Base-by-base conservation (phyloP, 2,888 invertebrate genomes). In the Agriotes lineatus region DNA sequence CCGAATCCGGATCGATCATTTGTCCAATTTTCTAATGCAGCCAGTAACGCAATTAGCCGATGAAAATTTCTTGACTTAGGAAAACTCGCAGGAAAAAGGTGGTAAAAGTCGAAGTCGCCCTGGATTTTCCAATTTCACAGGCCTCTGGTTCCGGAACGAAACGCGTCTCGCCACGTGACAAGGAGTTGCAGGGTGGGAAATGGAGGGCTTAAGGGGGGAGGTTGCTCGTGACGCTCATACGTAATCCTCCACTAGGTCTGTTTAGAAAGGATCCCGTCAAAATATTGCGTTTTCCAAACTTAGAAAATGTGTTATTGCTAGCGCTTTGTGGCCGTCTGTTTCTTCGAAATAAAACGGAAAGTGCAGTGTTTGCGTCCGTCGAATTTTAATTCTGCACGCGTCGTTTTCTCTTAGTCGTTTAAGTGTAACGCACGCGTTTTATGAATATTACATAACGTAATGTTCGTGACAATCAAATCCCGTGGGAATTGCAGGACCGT, bases 81-180 rank as follows among this genome's bases (percentile, higher is more conserved):
- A 60, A 57, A 61, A 58, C 14, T 44, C 45, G 18, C 57, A 61
- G 35, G 42, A 64, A 72, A 71, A 76, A 80, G 77, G 79, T 79
- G 79, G 79, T 75, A 79, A 81, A 81, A 81, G 80, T 76, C 76
- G 80, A 80, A 80, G 79, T 82, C 79, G 77, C 72, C 77, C 74
- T 71, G 79, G 83, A 80, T 83, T 84, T 84, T 84, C 84, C 83
- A 84, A 84, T 84, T 84, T 84, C 84, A 84, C 84, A 83, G 82
- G 77, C 79, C 80, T 81, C 77, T 82, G 81, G 77, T 72, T 81
- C 79, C 78, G 83, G 79, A 81, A 81, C 81, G 79, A 80, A 25
- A 78, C 77, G 78, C 78, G 75, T 74, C 75, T 74, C 72, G 77
- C 79, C 80, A 79, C 80, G 81, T 80, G 80, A 80, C 80, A 76